Percentiles rank a stretch among this genome's conserved stretches.
These are phyloP conservation scores for Erinaceus europaeus DNA, from an alignment of 2,113 vertebrate species.

Conservation along the genomic window DNA sequence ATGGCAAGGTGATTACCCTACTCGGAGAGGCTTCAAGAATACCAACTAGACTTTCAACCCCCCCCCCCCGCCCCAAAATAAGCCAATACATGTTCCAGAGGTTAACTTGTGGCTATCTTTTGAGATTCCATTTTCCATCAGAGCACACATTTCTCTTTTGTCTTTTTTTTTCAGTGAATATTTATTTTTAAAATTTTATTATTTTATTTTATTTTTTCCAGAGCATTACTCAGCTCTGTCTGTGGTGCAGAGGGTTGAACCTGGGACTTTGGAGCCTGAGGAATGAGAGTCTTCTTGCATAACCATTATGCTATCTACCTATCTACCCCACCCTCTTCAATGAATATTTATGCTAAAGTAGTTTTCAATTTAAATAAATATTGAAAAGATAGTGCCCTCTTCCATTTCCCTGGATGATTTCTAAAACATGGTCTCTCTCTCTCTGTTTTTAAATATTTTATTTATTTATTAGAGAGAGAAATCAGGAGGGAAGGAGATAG, in stretches of 20 bases:
- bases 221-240: too few relatives aligned
- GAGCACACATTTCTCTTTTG: not conserved
- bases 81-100: not conserved
- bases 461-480: too few relatives aligned
- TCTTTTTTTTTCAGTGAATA: too few relatives aligned
- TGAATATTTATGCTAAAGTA: not conserved
- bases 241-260: too few relatives aligned
- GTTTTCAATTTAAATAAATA: not conserved
- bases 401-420: not conserved
- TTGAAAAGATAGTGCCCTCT: not conserved
- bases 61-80: not conserved
- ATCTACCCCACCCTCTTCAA: too few relatives aligned
- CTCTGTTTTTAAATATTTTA: too few relatives aligned
- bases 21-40: not conserved
- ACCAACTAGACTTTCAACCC: not conserved
- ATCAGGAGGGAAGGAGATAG: too few relatives aligned
- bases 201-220: too few relatives aligned
- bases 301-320: too few relatives aligned
- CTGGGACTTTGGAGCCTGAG: too few relatives aligned
- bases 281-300: too few relatives aligned
- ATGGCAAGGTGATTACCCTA: not conserved
- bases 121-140: not conserved
- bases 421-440: too few relatives aligned
- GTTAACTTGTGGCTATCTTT: not conserved
- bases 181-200: not conserved